A percentile compares a stretch with the other conserved stretches of the same genome.
These are phyloP conservation scores for Lophius piscatorius DNA, from an alignment of 2,113 vertebrate genomes.

Conservation along the genomic window DNA sequence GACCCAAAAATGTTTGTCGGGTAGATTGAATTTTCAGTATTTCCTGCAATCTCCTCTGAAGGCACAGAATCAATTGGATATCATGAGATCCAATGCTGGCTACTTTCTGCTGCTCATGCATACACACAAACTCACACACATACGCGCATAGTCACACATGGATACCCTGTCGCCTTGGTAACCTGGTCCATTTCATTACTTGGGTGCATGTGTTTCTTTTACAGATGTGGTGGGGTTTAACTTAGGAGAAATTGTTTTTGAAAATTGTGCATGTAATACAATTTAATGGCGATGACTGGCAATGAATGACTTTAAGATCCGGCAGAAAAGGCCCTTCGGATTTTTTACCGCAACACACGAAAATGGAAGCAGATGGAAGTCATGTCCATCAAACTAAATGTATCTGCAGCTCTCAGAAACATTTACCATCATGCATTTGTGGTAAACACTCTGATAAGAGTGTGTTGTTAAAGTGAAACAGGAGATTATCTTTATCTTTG, in stretches of 20 bases:
- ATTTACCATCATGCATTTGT: conserved; percentile 15
- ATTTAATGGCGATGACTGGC: too few relatives aligned
- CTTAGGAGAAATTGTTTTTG: conserved; percentile 79
- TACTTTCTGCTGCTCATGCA: conserved; percentile 41
- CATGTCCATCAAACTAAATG: conserved; percentile 32
- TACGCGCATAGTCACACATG: conserved; percentile 31
- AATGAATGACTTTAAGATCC: conserved; percentile 70
- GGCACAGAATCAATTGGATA: conserved; percentile 65
- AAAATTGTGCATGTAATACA: background rate
- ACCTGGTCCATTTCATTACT: conserved; percentile 63
- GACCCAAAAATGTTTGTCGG: conserved; percentile 33
- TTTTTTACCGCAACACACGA: conserved; percentile 47
- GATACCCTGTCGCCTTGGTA: conserved; percentile 71
- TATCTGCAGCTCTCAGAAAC: conserved; percentile 18
- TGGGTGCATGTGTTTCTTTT: conserved; percentile 64
- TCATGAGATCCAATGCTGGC: conserved; percentile 60
- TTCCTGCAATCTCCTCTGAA: conserved; percentile 32
- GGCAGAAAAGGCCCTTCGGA: conserved; percentile 58
- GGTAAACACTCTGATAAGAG: background rate
- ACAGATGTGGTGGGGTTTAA: conserved; percentile 63
- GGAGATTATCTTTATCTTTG: background rate
- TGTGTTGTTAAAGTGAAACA: background rate
- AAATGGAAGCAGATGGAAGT: conserved; percentile 55
- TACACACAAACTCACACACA: conserved; percentile 25
- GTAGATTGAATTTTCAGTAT: conserved; percentile 19